Evolutionary conservation across 2,888 invertebrate species (phyloP), one percentile per base, ranked within the genome.

Genomic region (Rhimphoctona megacephalus): DNA sequence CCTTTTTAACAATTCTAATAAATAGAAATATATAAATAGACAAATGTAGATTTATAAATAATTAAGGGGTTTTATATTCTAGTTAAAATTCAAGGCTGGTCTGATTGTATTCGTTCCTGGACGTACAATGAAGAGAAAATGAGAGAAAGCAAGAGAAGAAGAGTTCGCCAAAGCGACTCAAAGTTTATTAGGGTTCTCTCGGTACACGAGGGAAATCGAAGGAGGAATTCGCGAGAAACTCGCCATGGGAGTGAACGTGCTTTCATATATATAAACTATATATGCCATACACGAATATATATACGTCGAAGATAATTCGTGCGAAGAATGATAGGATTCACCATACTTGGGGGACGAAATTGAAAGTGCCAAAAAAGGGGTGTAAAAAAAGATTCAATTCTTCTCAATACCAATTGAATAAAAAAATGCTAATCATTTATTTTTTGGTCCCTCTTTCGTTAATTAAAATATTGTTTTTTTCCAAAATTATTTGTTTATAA

Each of bases 151-250:
- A 69, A 79, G 69, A 57, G 69, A 7, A 14, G 43, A 43, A 2
- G 6, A 66, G 61, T 22, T 8, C 39, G 67, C 39, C 69, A 79
- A 72, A 74, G 78, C 81, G 70, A 78, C 78, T 81, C 82, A 85
- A 87, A 87, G 87, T 89, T 89, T 88, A 88, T 89, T 89, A 88
- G 84, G 85, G 77, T 85, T 80, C 76, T 81, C 80, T 85, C 69
- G 81, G 81, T 85, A 87, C 89, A 89, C 89, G 72, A 78, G 89
- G 89, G 89, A 89, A 89, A 89, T 89, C 89, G 89, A 82, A 81
- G 74, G 54, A 46, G 74, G 66, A 72, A 72, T 49, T 46, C 73
- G 81, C 79, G 81, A 81, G 78, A 73, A 49, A 52, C 81, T 80
- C 30, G 39, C 19, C 77, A 69, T 54, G 80, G 36, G 81, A 76